These are phyloP conservation scores for Phyllostomus hastatus DNA, from an alignment of 2,113 vertebrate species.

Conservation along the genomic window DNA sequence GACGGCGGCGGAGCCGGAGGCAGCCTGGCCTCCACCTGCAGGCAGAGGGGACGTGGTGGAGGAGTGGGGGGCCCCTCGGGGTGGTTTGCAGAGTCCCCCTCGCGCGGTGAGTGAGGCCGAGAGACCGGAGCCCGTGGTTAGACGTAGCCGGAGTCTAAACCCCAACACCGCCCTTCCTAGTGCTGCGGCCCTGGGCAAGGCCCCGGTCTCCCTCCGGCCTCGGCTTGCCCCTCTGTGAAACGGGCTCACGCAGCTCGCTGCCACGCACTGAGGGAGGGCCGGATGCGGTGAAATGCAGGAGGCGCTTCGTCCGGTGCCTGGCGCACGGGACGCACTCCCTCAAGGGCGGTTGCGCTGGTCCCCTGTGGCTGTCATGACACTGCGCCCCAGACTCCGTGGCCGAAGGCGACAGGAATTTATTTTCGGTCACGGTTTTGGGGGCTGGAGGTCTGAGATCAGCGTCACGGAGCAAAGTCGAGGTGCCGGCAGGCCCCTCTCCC, in stretches of 20 bases:
- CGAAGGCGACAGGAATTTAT: neutral
- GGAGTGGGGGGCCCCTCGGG: fast-evolving
- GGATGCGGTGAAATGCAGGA: no score
- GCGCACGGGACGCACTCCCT: neutral
- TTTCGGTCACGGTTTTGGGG: neutral
- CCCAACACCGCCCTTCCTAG: neutral
- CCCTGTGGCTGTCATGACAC: neutral
- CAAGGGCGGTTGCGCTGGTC: fast-evolving
- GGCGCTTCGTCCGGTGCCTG: neutral
- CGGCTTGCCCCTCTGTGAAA: neutral
- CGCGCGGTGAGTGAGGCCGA: fast-evolving
- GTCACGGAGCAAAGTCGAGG: fast-evolving
- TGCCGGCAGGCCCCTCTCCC: neutral
- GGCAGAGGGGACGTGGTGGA: fast-evolving
- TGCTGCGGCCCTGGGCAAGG: neutral
- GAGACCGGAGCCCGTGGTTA: fast-evolving
- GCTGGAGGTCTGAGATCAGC: neutral
- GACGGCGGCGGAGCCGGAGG: fast-evolving
- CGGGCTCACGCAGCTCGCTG: neutral
- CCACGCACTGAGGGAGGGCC: neutral
- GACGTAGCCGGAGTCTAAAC: fast-evolving
- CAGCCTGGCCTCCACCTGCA: fast-evolving
- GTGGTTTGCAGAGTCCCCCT: fast-evolving
- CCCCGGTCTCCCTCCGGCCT: neutral
- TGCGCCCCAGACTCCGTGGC: fast-evolving